Evolutionary conservation across 2,888 invertebrate genomes (phyloP).

Genomic region (Eupithecia insigniata): DNA sequence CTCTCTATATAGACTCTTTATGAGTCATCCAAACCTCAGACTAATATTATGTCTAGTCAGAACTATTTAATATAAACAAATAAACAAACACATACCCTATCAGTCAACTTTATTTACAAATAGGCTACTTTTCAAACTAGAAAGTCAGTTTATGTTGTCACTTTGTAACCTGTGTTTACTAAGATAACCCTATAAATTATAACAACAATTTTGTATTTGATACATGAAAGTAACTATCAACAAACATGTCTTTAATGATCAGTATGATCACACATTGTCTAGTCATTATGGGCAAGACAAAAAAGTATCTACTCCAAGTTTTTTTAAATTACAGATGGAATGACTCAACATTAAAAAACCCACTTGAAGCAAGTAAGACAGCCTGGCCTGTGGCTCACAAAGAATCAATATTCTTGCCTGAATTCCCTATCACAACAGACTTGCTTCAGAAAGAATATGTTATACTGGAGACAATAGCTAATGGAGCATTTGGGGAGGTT

Average conservation of each 20-base stretch:
- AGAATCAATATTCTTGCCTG: conserved; percentile 94
- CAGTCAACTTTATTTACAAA: background rate
- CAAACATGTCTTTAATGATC: background rate
- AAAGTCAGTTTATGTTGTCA: background rate
- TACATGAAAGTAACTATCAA: background rate
- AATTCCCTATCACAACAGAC: conserved; percentile 89
- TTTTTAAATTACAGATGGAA: conserved; percentile 84
- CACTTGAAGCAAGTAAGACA: conserved; percentile 86
- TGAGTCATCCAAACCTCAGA: background rate
- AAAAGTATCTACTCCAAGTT: background rate
- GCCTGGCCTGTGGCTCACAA: conserved; percentile 92
- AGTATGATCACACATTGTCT: background rate
- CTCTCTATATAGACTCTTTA: too few species aligned
- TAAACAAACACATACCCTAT: background rate
- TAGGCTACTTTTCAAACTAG: background rate
- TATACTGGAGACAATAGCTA: conserved; percentile 90
- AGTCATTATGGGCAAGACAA: conserved; percentile 2
- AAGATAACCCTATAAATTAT: conserved; percentile 2
- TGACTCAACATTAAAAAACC: conserved; percentile 85
- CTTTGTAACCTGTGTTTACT: background rate
- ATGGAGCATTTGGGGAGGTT: conserved; percentile 96
- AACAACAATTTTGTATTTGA: background rate
- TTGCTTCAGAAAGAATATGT: conserved; percentile 85
- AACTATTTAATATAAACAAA: background rate
- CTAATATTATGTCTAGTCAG: background rate